Evolutionary conservation across 2,113 vertebrate genomes (phyloP), one percentile per base, ranked within the genome.

Genomic region (Nettapus auritus): DNA sequence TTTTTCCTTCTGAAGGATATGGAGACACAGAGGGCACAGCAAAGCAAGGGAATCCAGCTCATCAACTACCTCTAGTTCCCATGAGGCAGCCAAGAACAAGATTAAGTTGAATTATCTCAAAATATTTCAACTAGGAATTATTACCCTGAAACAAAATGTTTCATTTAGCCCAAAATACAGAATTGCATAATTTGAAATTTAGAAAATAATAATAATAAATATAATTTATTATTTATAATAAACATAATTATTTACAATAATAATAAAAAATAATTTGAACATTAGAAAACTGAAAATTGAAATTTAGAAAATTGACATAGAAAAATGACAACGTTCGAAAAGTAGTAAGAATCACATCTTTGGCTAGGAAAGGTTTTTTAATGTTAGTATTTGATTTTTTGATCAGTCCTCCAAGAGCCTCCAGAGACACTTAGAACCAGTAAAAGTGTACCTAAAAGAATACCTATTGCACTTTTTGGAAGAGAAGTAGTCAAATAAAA

Each of bases 401-500:
- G 40, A 52, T 33, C 20, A 52, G 22, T 64, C 34, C 13, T 84
- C 77, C 56, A 78, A 77, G 33, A 71, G 38, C 2, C 1, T 68
- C 38, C 48, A 38, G 20, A 48, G 20, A 48, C 31, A 52, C 8
- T 83, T 70, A 33, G 40, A 91, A 46, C 3, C 21, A 67, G 34
- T 26, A 63, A 70, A 79, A 92, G 16, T 23, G 19, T 46, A 46
- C 18, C 44, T 46, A 75, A 80, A 50, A 52, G 22, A 3, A 5
- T 34, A 23, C 52, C 77, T 84, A 81, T 62, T 90, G 73, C 34
- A 34, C 12, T 71, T 71, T 26, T 64, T 86, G 19, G 48, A 93
- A 70, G 53, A 81, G 29, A 7, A 12, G 16, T 79, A 82, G 81
- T 93, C 69, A 83, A 81, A 91, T 50, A 88, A 94, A 94, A 94